Base-by-base conservation (phyloP, 2,888 invertebrate species). In the Thera britannica region DNA sequence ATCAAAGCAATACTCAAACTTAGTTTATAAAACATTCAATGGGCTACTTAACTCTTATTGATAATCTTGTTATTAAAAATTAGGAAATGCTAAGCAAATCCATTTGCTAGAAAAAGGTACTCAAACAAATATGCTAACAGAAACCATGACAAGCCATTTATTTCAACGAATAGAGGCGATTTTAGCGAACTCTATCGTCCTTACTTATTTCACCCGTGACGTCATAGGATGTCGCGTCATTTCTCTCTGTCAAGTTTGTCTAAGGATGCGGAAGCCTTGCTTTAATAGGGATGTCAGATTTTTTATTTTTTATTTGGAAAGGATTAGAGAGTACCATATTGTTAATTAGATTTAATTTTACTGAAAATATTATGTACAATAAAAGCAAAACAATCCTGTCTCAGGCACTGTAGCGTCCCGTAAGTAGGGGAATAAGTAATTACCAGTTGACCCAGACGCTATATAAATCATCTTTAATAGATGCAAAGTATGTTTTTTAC, bases 201-300 rank as follows among this genome's bases (percentile, higher is more conserved):
- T 55, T 49, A 54, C 11, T 38, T 61, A 64, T 70, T 54, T 56
- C 59, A 54, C 2, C 59, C 61, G 65, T 75, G 71, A 74, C 64
- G 68, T 68, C 60, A 68, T 46, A 54, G 49, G 70, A 65, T 75
- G 56, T n/a, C 61, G 46, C 72, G 66, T 71, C 72, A 76, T 70
- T 70, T 65, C 49, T 59, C 36, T 54, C 71, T 75, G 72, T 73
- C 73, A 55, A 63, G 61, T 56, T 57, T 71, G 67, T 71, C 73
- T 67, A 62, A 60, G 56, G 60, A 54, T 48, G 44, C 23, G 36
- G 56, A 44, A 55, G 44, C 48, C 52, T 7, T 34, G 11, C 12
- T 51, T 9, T 3, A 23, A 58, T 70, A 46, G 68, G 60, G 69
- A 48, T 66, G 63, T 46, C 58, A 36, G 68, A 54, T 48, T 62